Evolutionary conservation across 2,797 vertebrate genomes (phyloP).

Genomic region (Takifugu ocellatus): DNA sequence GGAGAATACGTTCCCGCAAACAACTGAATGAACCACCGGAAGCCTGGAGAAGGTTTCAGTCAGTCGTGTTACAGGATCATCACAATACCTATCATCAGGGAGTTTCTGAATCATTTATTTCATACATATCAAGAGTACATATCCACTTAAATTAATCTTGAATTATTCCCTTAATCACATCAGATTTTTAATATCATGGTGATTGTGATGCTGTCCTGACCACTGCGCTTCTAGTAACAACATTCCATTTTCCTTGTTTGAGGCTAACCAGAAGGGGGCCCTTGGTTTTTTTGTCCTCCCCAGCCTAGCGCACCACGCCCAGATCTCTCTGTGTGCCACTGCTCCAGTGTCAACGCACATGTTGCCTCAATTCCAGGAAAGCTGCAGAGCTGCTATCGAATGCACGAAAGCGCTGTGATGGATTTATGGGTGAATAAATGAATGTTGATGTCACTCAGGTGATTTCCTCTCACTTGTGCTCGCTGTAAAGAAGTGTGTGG

Average conservation of each 20-base stretch:
- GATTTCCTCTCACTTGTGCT: constrained; percentile 6
- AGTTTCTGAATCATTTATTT: constrained; percentile 44
- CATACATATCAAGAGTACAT: constrained; percentile 30
- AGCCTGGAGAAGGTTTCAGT: constrained; percentile 22
- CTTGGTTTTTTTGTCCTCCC: constrained; percentile 15
- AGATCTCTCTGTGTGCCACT: constrained; percentile 17
- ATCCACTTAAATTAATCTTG: constrained; percentile 7
- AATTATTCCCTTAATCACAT: constrained; percentile 16
- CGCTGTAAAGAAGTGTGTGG: constrained; percentile 15
- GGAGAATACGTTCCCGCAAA: constrained; percentile 64
- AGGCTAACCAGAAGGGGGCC: constrained; percentile 21
- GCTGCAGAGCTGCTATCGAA: constrained; percentile 8
- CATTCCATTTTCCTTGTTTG: constrained; percentile 10
- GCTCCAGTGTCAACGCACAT: constrained; percentile 5
- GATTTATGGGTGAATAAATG: not conserved
- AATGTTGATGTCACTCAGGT: constrained; percentile 7
- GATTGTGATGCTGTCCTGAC: constrained; percentile 30
- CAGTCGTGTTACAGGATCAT: not conserved
- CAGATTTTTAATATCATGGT: constrained; percentile 2
- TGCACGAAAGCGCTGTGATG: not conserved
- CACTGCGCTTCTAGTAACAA: constrained; percentile 10
- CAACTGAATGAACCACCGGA: constrained; percentile 46
- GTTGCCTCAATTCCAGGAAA: not conserved
- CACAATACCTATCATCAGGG: not conserved
- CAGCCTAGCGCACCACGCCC: constrained; percentile 40